A percentile compares a stretch with the other conserved stretches of the same genome.
These are phyloP conservation scores for Bovichtus diacanthus DNA, from an alignment of 2,797 vertebrate species.

Conservation along the genomic window DNA sequence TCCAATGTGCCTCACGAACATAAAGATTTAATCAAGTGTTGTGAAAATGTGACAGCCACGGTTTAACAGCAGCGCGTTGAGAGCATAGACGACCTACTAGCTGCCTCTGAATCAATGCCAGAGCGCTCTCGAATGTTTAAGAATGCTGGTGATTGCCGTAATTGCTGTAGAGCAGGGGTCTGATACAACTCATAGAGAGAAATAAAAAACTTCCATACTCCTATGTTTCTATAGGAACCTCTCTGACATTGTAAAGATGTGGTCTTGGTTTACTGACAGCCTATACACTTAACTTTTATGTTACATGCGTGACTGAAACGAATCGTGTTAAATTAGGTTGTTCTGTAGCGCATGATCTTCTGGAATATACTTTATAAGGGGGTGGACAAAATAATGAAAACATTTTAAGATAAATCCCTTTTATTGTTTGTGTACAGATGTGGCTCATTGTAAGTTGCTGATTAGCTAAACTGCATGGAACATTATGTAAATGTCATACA, in stretches of 20 bases:
- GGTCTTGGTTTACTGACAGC: slow-evolving; percentile 50
- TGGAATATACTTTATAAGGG: slow-evolving; percentile 36
- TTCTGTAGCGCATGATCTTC: slow-evolving; percentile 21
- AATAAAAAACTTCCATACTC: slow-evolving; percentile 57
- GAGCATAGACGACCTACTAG: slow-evolving; percentile 35
- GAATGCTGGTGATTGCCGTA: slow-evolving; percentile 64
- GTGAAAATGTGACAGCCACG: slow-evolving; percentile 62
- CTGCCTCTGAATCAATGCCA: slow-evolving; percentile 60
- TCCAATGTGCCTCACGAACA: slow-evolving; percentile 51
- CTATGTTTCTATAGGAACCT: slow-evolving; percentile 73
- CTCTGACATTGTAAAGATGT: slow-evolving; percentile 73
- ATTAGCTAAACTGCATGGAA: slow-evolving; percentile 21
- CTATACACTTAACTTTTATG: slow-evolving; percentile 55
- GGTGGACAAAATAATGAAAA: slow-evolving; percentile 34
- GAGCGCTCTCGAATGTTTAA: slow-evolving; percentile 39
- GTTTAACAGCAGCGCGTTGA: slow-evolving; percentile 45
- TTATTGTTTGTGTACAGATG: neutral
- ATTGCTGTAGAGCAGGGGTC: slow-evolving; percentile 53
- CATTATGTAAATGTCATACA: neutral
- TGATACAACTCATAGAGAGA: slow-evolving; percentile 45
- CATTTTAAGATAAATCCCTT: slow-evolving; percentile 9
- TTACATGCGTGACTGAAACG: slow-evolving; percentile 45
- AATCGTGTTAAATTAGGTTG: slow-evolving; percentile 40
- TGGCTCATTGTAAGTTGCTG: slow-evolving; percentile 10
- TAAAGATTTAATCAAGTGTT: slow-evolving; percentile 63